Percentiles rank a stretch among this genome's conserved stretches.
Conservation (phyloP, 2,888 invertebrate species). For the Aethes cnicana region DNA sequence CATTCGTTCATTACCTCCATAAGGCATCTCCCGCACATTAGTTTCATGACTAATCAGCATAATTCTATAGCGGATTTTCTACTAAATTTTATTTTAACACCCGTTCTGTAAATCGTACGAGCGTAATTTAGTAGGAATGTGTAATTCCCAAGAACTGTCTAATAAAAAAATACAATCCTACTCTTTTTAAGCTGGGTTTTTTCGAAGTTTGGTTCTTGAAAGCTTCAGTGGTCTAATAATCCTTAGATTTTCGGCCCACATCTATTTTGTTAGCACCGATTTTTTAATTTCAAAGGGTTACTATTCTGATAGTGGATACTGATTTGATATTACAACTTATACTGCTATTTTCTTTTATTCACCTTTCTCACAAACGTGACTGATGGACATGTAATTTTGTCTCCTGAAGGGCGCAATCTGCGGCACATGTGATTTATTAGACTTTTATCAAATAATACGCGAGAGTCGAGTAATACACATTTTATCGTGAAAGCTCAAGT, state of each 20-base stretch:
- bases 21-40: slow-evolving; percentile 8
- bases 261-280: no score
- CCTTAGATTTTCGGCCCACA: no score
- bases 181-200: no score
- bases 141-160: no score
- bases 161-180: no score
- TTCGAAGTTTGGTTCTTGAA: no score
- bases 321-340: no score
- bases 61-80: neutral
- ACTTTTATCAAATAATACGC: slow-evolving; percentile 3
- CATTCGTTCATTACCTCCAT: slow-evolving; percentile 9
- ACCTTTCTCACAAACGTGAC: slow-evolving; percentile 4
- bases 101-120: no score
- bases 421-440: slow-evolving; percentile 8
- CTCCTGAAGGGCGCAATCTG: slow-evolving; percentile 5
- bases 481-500: neutral
- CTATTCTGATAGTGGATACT: no score
- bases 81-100: slow-evolving; percentile 6
- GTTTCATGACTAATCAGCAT: slow-evolving; percentile 1
- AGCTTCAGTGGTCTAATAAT: no score
- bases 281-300: no score
- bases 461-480: neutral
- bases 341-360: neutral
- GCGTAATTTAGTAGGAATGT: no score
- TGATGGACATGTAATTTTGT: slow-evolving; percentile 19